Conservation (phyloP, 2,113 vertebrate genomes). For the Megaceryle torquata region DNA sequence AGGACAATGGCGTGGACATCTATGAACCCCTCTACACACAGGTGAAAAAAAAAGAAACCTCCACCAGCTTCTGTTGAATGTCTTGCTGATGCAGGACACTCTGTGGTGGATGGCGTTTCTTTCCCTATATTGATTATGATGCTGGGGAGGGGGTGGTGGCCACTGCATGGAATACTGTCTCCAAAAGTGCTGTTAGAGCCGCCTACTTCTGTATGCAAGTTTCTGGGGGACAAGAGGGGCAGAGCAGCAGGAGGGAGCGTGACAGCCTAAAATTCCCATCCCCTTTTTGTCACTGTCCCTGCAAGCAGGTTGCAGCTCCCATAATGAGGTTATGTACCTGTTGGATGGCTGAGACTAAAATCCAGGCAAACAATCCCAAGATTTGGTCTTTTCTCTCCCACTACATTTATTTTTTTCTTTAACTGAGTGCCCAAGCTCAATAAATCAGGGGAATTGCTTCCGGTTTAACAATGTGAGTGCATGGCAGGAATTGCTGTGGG, state of each 20-base stretch:
- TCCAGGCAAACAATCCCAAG: neutral
- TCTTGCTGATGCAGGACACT: neutral
- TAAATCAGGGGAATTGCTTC: neutral
- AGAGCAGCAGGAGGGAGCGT: neutral
- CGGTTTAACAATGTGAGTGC: neutral
- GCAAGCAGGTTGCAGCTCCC: neutral
- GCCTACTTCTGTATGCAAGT: neutral
- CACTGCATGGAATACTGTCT: neutral
- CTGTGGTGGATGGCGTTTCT: neutral
- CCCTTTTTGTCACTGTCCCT: neutral
- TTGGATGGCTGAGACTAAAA: neutral
- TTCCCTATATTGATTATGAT: neutral
- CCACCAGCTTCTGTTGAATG: neutral
- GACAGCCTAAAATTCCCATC: neutral
- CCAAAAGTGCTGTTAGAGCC: neutral
- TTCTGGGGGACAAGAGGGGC: neutral
- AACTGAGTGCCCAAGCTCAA: neutral
- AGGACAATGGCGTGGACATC: slow-evolving; percentile 97
- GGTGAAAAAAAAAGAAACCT: slow-evolving; percentile 64
- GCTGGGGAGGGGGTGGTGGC: neutral
- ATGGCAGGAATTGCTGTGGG: neutral
- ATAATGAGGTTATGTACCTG: neutral
- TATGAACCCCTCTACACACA: slow-evolving; percentile 98
- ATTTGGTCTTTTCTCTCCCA: neutral
- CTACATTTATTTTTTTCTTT: neutral